These are phyloP conservation scores for Terebella lapidaria DNA, from an alignment of 2,888 invertebrate species.

Conservation along the genomic window DNA sequence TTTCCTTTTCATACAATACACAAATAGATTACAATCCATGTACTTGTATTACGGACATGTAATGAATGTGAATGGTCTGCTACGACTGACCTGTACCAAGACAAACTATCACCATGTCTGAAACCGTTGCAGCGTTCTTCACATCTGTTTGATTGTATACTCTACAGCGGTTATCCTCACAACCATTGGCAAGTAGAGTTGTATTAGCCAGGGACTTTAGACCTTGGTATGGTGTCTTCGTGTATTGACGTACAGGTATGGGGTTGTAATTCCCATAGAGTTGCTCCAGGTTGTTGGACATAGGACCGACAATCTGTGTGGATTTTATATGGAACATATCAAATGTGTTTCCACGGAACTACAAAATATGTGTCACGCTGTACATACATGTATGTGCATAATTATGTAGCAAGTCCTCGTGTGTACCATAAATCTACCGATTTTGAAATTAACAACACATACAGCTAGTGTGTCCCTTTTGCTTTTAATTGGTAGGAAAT, in stretches of 20 bases:
- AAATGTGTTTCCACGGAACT: too few species aligned
- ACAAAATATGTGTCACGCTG: too few species aligned
- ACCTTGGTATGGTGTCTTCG: constrained; percentile 34
- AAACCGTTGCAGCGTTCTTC: constrained; percentile 1
- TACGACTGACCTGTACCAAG: constrained; percentile 20
- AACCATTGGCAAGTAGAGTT: constrained; percentile 30
- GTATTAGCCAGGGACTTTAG: constrained; percentile 27
- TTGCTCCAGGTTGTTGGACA: constrained; percentile 37
- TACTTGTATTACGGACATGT: too few species aligned
- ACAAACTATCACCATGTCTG: constrained; percentile 18
- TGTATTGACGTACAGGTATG: constrained; percentile 27
- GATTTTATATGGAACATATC: too few species aligned
- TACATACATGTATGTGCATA: too few species aligned
- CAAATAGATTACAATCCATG: too few species aligned
- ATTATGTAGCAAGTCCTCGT: too few species aligned
- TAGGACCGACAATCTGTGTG: constrained; percentile 43
- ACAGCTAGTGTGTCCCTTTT: too few species aligned
- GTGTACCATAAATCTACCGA: too few species aligned
- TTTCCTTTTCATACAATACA: too few species aligned
- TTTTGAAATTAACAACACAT: too few species aligned
- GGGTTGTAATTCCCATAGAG: constrained; percentile 43
- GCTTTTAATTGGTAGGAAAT: constrained; percentile 19
- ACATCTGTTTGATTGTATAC: constrained; percentile 25
- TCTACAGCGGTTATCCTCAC: constrained; percentile 32
- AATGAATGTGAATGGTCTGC: too few species aligned